Base-by-base conservation (phyloP, 2,888 invertebrate species). In the Andrena flavipes region DNA sequence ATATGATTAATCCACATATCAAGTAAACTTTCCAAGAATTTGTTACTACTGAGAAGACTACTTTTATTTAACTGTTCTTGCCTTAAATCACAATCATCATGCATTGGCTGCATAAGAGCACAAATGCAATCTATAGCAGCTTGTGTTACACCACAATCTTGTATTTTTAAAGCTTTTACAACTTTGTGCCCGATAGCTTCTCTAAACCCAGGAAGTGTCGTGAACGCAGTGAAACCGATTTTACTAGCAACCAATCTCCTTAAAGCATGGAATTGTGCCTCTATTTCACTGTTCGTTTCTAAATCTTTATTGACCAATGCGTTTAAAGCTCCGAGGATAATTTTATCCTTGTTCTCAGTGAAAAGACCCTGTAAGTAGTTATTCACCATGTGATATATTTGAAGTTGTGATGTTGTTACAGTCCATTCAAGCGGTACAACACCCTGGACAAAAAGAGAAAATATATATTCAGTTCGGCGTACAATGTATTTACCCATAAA, bases 41-140 rank as follows among this genome's bases (percentile, higher is more conserved):
- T 95, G 90, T 97, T 96, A 1, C 98, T 98, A 80, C 99, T 98
- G 70, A 99, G 95, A 91, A 99, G 96, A 86, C 98, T 98, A 78
- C 98, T 97, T 95, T 99, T 99, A 95, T 99, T 99, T 82, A 99
- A 95, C 94, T 99, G 99, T 93, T 99, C 99, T 94, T 99, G 99
- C 83, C 99, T 95, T 67, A 99, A 95, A 94, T 99, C 99, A 89
- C 98, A 99, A 93, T 99, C 98, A 86, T 98, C 97, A 92, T 98
- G 97, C 97, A 99, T 99, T 1, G 99, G 99, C 95, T 99, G 99
- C 98, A 99, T 98, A 33, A 99, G 95, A 20, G 99, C 98, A 94
- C 99, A 99, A 81, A 99, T 96, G 95, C 99, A 99, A 95, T 99
- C 99, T 73, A 99, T 96, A 4, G 99, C 99, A 3, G 99, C 98